Base-by-base conservation (phyloP, 92 coral and sea anemone species). In the Micromussa lordhowensis region DNA sequence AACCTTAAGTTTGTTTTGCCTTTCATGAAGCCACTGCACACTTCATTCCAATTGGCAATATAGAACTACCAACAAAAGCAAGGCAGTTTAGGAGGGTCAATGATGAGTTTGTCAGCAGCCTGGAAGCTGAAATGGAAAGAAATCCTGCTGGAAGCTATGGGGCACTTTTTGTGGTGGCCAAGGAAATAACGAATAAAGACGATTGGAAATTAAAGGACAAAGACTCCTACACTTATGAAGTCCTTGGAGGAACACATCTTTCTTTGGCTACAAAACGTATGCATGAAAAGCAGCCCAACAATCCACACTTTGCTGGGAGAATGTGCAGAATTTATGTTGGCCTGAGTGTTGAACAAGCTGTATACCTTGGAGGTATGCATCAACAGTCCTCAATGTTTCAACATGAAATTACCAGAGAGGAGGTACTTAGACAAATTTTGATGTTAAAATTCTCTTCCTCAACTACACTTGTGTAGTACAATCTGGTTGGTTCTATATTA, bases 161-260 rank as follows among this genome's bases (percentile, higher is more conserved):
- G 44, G 31, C 84, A 29, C 89, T 86, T 13, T 86, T 74, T 77
- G 85, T 86, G n/a, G 69, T 77, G 14, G 89, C 49, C 48, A 78
- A 57, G 51, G 89, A 75, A 24, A 30, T 86, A 7, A 16, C 85
- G 15, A 49, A 77, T 11, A 59, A 77, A 63, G 24, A 76, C 8
- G 53, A 32, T 22, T 86, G 79, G 55, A 69, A 54, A 34, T 21
- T 36, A 48, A 24, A 51, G 34, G 35, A 86, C 55, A 77, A 75
- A 34, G 84, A 77, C 58, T 4, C 31, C 34, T 82, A 88, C 51
- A 53, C 26, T 4, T 88, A 88, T 88, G 82, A 88, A 73, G 91
- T 88, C 17, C 75, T 88, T 68, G 89, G 91, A 53, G 91, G 90
- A 21, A 88, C 91, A 5, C 83, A 83, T 29, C 64, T 74, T 22